These are phyloP conservation scores for Ceratosolen fusciceps DNA, from an alignment of 1,140 invertebrate species.

Conservation along the genomic window DNA sequence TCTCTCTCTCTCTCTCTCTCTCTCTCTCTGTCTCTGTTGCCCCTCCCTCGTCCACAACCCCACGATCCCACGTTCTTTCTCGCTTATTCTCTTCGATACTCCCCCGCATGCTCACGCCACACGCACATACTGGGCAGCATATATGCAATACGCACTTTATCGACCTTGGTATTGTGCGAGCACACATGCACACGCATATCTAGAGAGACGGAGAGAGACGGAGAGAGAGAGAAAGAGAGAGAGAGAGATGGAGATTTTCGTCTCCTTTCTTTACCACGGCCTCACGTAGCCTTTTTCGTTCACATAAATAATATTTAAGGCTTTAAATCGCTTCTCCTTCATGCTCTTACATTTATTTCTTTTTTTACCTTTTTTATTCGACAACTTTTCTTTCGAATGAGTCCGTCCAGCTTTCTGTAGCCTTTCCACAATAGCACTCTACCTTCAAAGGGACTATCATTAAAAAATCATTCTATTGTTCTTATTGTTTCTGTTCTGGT, in stretches of 20 bases:
- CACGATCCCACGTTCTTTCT: conserved; percentile 12
- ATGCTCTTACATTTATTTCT: not conserved
- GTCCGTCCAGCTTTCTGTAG: not conserved
- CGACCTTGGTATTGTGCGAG: conserved; percentile 22
- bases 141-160: conserved; percentile 40
- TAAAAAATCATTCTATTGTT: not conserved
- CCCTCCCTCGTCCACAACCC: not conserved
- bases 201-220: not conserved
- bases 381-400: not conserved
- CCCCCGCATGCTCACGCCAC: conserved; percentile 25
- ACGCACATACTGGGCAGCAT: not conserved
- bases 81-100: not conserved
- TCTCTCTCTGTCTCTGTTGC: conserved; percentile 8
- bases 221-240: not conserved
- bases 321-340: conserved; percentile 19
- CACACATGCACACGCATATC: not conserved
- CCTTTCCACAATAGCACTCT: conserved; percentile 10
- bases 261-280: not conserved
- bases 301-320: conserved; percentile 31
- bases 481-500: not conserved
- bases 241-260: not conserved
- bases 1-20: conserved; percentile 25
- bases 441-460: not conserved
- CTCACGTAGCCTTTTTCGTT: conserved; percentile 9
- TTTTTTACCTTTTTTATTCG: conserved; percentile 15